Evolutionary conservation across 1,140 invertebrate species (phyloP).

Genomic region (Drosophila chauvacae): DNA sequence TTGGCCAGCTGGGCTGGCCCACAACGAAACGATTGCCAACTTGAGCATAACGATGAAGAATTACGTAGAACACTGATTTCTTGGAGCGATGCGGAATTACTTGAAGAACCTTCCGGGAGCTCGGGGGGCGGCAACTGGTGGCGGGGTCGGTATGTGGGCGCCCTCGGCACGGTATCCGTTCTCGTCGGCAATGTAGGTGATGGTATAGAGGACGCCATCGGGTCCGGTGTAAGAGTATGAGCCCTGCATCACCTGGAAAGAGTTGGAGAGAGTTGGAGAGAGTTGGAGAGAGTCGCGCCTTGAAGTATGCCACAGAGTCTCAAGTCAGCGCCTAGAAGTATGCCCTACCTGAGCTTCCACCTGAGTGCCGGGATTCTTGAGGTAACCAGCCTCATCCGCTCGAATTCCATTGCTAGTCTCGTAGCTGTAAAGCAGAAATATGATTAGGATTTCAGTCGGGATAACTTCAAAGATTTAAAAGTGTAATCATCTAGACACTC

Average conservation of each 20-base stretch:
- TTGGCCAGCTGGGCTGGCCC: constrained; percentile 12
- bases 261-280: constrained; percentile 56
- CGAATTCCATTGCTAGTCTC: constrained; percentile 88
- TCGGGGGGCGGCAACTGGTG: constrained; percentile 84
- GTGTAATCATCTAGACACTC: constrained; percentile 17
- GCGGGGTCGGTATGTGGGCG: constrained; percentile 86
- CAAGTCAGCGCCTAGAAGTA: constrained; percentile 9
- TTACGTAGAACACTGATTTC: constrained; percentile 16
- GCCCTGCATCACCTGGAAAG: constrained; percentile 86
- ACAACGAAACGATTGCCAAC: constrained; percentile 27
- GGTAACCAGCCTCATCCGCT: constrained; percentile 87
- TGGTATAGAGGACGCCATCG: constrained; percentile 87
- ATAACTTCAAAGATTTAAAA: not conserved
- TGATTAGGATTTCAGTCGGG: not conserved
- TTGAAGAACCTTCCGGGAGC: constrained; percentile 79
- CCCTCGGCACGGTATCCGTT: constrained; percentile 87
- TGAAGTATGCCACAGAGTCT: constrained; percentile 10
- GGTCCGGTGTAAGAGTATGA: constrained; percentile 88
- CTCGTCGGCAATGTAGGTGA: constrained; percentile 89
- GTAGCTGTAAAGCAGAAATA: constrained; percentile 84
- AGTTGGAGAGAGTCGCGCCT: not conserved
- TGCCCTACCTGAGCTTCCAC: constrained; percentile 85
- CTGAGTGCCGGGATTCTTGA: constrained; percentile 86
- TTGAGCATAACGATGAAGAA: constrained; percentile 40
- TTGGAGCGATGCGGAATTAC: constrained; percentile 37